A percentile compares a stretch with the other conserved stretches of the same genome.
These are phyloP conservation scores for Syrmaticus mikado DNA, from an alignment of 2,113 vertebrate genomes.

Conservation along the genomic window DNA sequence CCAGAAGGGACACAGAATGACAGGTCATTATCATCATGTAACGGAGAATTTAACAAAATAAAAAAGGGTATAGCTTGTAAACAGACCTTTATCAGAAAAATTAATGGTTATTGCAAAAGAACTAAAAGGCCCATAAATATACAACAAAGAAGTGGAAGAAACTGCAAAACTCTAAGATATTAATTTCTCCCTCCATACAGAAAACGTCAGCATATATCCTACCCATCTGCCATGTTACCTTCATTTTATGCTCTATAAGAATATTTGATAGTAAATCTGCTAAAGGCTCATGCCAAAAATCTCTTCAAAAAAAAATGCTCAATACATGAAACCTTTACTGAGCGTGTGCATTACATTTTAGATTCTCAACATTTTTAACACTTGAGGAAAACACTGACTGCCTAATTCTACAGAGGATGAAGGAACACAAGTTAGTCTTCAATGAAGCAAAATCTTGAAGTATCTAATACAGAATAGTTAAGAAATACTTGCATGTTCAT, in stretches of 20 bases:
- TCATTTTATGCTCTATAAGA: neutral
- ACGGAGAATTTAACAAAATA: neutral
- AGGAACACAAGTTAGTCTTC: neutral
- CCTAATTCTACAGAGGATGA: neutral
- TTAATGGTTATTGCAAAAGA: neutral
- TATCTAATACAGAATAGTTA: neutral
- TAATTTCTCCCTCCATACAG: neutral
- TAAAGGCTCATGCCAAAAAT: neutral
- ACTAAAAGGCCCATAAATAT: neutral
- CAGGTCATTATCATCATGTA: neutral
- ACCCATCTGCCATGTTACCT: neutral
- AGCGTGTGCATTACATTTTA: neutral
- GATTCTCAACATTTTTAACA: neutral
- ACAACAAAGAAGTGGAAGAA: neutral
- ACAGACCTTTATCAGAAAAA: constrained; percentile 6
- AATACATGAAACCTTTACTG: neutral
- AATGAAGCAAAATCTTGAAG: neutral
- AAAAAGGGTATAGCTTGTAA: neutral
- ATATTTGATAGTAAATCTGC: neutral
- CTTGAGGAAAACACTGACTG: neutral
- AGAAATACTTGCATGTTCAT: neutral
- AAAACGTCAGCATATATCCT: neutral
- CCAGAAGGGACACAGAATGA: neutral
- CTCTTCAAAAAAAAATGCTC: neutral
- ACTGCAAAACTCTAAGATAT: neutral